A percentile compares a stretch with the other conserved stretches of the same genome.
Evolutionary conservation across 2,888 invertebrate genomes (phyloP).

Genomic region (Morpho helenor): DNA sequence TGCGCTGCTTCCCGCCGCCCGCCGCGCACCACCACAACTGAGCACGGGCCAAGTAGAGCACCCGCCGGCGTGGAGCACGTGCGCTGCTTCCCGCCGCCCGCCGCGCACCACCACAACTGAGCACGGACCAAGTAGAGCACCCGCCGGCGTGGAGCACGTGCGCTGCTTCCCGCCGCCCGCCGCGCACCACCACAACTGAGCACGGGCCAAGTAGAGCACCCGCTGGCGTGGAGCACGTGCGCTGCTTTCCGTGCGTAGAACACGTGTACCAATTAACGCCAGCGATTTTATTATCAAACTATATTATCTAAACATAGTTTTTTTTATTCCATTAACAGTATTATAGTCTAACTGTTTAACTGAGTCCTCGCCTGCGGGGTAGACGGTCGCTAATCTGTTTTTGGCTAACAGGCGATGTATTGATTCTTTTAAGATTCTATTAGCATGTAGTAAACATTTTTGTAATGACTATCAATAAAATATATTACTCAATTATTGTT

Average conservation of each 20-base stretch:
- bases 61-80: not conserved
- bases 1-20: constrained; percentile 98
- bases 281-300: no score
- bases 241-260: constrained; percentile 43
- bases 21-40: constrained; percentile 34
- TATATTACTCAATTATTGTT: no score
- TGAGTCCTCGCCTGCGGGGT: no score
- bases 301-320: no score
- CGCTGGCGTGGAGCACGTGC: not conserved
- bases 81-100: constrained; percentile 86
- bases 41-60: not conserved
- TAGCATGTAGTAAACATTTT: no score
- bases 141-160: not conserved
- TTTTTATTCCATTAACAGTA: no score
- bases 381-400: no score
- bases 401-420: no score
- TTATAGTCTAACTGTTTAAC: no score
- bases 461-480: no score
- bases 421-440: no score
- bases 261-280: not conserved
- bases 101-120: constrained; percentile 33
- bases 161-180: constrained; percentile 86
- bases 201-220: not conserved
- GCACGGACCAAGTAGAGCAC: not conserved
- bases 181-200: constrained; percentile 32